Base-by-base conservation (phyloP, 2,113 vertebrate species). In the Nipponia nippon region DNA sequence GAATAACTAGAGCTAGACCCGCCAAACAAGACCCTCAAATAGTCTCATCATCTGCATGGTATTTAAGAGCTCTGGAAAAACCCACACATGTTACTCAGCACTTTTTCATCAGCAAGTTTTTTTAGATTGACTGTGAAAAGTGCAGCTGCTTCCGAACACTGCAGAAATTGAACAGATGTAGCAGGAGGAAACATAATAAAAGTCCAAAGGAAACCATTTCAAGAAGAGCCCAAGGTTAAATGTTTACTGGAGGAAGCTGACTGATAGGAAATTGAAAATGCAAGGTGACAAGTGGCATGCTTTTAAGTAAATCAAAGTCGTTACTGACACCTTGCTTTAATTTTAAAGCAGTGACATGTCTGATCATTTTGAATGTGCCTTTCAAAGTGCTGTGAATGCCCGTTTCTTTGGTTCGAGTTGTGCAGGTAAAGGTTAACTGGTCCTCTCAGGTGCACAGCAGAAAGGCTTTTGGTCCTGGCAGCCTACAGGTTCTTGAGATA, bases 31-130 rank as follows among this genome's bases (percentile, higher is more conserved):
- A 19, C 19, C 14, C 46, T 42, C 55, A n/a, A 16, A 47, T 7
- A 16, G 27, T 22, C 50, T 49, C 25, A 44, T 21, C 27, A 21
- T 12, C 47, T 23, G 15, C 23, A 8, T 1, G 6, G 38, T 44
- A 11, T 38, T 52, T 61, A 79, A 52, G 27, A 32, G 32, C 15
- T 46, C 75, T 27, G 81, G 21, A 29, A 58, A 58, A 40, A 7
- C 1, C 5, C 8, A 1, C 18, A 6, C 8, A 7, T 1, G 2
- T 38, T 34, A 62, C 18, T 62, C 56, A 47, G 29, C 13, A 16
- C 8, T 55, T 17, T n/a, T 56, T 49, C 9, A 10, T 56, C 40
- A 11, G 11, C 25, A 2, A 16, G 22, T 46, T 34, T 22, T 32
- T 55, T 40, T 6, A 38, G 11, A 13, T 42, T 49, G 86, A 40